Conservation (phyloP, 2,888 invertebrate species). For the Clivina fossor region DNA sequence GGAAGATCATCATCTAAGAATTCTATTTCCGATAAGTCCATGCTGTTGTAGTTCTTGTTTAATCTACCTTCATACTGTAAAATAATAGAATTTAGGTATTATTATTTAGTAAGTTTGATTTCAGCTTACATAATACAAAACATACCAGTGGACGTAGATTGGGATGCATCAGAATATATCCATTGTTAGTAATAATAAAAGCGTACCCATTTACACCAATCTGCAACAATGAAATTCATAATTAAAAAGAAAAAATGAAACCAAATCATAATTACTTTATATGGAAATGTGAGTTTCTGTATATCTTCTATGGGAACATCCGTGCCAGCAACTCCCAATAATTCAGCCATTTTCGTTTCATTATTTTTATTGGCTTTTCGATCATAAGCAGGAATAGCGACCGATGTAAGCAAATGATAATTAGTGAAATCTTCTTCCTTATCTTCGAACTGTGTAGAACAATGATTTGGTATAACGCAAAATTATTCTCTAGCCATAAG, state of each 20-base stretch:
- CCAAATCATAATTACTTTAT: constrained; percentile 64
- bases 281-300: constrained; percentile 82
- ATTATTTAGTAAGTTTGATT: constrained; percentile 16
- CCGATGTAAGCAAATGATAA: constrained; percentile 82
- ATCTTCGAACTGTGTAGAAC: constrained; percentile 38
- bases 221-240: constrained; percentile 56
- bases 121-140: too few relatives aligned
- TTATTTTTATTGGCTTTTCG: constrained; percentile 63
- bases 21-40: constrained; percentile 94
- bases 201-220: constrained; percentile 96
- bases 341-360: constrained; percentile 65
- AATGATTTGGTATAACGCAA: constrained; percentile 5
- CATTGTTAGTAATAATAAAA: constrained; percentile 96
- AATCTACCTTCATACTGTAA: constrained; percentile 62
- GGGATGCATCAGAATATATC: constrained; percentile 93
- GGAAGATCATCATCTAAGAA: constrained; percentile 70
- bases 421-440: constrained; percentile 49
- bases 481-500: constrained; percentile 1
- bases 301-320: constrained; percentile 93
- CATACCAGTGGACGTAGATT: constrained; percentile 86
- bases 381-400: constrained; percentile 91
- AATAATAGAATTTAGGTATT: constrained; percentile 12
- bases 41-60: constrained; percentile 94
- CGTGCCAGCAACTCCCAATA: constrained; percentile 94
- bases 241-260: constrained; percentile 5